Percentiles rank a stretch among this genome's conserved stretches.
Evolutionary conservation across 2,113 vertebrate genomes (phyloP).

Genomic region (Poeciliopsis occidentalis): DNA sequence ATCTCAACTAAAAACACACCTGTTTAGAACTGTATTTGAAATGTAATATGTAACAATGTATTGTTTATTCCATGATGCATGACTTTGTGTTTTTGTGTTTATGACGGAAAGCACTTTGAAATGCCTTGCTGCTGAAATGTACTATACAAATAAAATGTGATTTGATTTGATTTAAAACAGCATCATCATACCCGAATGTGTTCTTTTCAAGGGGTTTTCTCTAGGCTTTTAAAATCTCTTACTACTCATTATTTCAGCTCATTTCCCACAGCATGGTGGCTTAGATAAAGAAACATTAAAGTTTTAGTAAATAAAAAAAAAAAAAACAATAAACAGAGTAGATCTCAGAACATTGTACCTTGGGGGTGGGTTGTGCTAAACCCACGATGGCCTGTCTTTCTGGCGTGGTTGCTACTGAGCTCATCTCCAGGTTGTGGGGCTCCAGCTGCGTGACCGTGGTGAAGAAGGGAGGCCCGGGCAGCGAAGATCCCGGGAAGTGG

Average conservation of each 20-base stretch:
- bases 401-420: conserved; percentile 84
- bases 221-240: neutral
- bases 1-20: too few relatives aligned
- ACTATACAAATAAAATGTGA: too few relatives aligned
- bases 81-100: too few relatives aligned
- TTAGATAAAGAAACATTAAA: neutral
- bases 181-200: neutral
- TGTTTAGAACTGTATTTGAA: too few relatives aligned
- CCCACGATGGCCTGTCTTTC: conserved; percentile 94
- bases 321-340: neutral
- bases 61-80: too few relatives aligned
- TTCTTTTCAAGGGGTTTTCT: neutral
- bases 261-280: neutral
- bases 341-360: conserved; percentile 76
- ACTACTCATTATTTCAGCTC: neutral
- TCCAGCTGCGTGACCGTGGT: conserved; percentile 95
- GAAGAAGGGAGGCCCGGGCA: conserved; percentile 93
- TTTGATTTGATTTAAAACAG: neutral
- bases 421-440: conserved; percentile 92
- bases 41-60: too few relatives aligned
- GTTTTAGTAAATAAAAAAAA: neutral
- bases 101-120: too few relatives aligned
- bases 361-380: conserved; percentile 95
- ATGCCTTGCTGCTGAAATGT: too few relatives aligned
- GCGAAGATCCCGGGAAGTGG: conserved; percentile 87